These are phyloP conservation scores for Zaprionus tsacasi DNA, from an alignment of 1,140 invertebrate species.

Conservation along the genomic window DNA sequence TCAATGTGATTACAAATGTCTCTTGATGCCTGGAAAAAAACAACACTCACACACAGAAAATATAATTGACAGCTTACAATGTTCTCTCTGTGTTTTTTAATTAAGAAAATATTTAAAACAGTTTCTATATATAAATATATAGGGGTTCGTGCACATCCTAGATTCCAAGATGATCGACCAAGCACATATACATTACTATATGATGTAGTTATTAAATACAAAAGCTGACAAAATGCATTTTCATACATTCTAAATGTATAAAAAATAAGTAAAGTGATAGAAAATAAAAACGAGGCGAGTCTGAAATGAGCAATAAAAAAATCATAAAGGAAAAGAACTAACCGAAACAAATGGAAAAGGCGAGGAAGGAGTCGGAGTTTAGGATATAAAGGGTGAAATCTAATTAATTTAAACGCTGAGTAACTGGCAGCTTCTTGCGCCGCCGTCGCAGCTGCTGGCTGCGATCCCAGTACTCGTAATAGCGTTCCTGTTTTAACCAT, in stretches of 20 bases:
- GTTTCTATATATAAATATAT: constrained; percentile 31
- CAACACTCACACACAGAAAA: constrained; percentile 47
- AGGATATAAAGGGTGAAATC: constrained; percentile 22
- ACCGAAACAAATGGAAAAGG: constrained; percentile 15
- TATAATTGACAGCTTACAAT: constrained; percentile 56
- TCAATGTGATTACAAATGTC: constrained; percentile 73
- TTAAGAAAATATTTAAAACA: constrained; percentile 32
- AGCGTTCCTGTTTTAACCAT: constrained; percentile 93
- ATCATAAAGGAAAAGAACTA: constrained; percentile 21
- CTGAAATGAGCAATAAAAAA: constrained; percentile 27
- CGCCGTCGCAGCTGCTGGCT: constrained; percentile 84
- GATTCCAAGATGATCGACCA: constrained; percentile 17
- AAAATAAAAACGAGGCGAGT: constrained; percentile 5
- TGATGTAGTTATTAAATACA: constrained; percentile 55
- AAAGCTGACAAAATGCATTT: constrained; percentile 66
- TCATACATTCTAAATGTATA: constrained; percentile 74
- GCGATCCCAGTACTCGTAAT: constrained; percentile 91
- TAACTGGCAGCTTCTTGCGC: constrained; percentile 84
- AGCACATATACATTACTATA: constrained; percentile 37
- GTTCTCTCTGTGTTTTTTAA: constrained; percentile 48
- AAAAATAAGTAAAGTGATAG: constrained; percentile 25
- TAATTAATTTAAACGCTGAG: constrained; percentile 84
- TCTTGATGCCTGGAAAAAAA: constrained; percentile 41
- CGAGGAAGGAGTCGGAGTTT: constrained; percentile 4
- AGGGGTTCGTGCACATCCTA: constrained; percentile 11